Percentiles rank a stretch among this genome's conserved stretches.
phyloP scores from a whole-genome alignment of 2,113 vertebrate species.

The Chaenocephalus aceratus region DNA sequence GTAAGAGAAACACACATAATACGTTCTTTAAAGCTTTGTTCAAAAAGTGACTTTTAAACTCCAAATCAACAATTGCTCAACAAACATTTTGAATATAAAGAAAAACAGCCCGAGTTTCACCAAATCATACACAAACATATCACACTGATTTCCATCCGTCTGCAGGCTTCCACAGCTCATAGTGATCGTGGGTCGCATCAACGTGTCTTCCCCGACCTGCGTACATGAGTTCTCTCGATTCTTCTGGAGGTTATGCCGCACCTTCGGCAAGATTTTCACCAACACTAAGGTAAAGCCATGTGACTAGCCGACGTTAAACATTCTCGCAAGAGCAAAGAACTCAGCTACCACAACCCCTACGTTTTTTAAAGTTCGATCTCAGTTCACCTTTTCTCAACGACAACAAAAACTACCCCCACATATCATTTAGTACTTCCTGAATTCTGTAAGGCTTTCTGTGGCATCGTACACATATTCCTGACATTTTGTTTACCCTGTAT shows the following conservation, averaged over 20 bases:
- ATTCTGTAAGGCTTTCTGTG: too few species aligned
- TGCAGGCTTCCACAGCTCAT: conserved; percentile 95
- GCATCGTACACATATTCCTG: background rate
- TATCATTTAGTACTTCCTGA: too few species aligned
- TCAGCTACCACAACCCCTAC: too few species aligned
- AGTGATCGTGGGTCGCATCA: conserved; percentile 96
- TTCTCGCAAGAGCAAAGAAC: background rate
- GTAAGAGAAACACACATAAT: conserved; percentile 86
- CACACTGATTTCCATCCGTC: conserved; percentile 4
- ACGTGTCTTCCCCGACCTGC: conserved; percentile 94
- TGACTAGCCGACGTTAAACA: background rate
- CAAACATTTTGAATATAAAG: too few species aligned
- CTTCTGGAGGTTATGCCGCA: conserved; percentile 98
- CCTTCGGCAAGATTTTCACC: conserved; percentile 98
- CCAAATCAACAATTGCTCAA: too few species aligned
- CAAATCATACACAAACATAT: background rate
- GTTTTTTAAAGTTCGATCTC: too few species aligned
- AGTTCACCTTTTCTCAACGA: too few species aligned
- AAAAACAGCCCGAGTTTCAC: background rate
- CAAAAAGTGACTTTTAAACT: too few species aligned
- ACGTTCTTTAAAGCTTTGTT: too few species aligned
- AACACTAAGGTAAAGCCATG: conserved; percentile 92
- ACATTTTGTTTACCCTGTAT: background rate
- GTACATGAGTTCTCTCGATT: conserved; percentile 99
- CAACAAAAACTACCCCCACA: too few species aligned